Evolutionary conservation across 2,113 vertebrate genomes (phyloP).

Genomic region (Rallus limicola): DNA sequence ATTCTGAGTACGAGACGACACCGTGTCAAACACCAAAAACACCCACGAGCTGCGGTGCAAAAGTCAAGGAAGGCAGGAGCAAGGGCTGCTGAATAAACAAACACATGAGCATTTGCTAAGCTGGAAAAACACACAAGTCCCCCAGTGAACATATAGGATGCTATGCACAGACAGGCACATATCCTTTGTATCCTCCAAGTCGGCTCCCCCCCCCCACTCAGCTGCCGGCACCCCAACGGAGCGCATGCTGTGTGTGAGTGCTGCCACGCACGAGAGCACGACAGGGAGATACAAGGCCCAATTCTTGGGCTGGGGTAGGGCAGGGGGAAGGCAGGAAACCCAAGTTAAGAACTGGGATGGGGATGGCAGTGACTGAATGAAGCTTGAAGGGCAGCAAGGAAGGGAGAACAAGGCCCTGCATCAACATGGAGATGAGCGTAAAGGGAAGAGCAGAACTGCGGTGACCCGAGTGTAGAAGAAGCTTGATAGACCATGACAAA

Average conservation of each 20-base stretch:
- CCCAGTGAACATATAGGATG: neutral
- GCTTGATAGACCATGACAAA: slow-evolving; percentile 34
- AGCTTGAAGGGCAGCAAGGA: neutral
- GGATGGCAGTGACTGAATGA: neutral
- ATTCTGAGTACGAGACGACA: slow-evolving; percentile 4
- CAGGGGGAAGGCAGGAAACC: neutral
- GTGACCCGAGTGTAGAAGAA: slow-evolving; percentile 1
- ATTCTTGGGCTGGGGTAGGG: neutral
- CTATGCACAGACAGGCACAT: fast-evolving
- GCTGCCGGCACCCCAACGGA: neutral
- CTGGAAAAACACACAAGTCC: neutral
- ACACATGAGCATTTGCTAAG: neutral
- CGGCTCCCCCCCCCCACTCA: neutral
- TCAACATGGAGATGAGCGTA: fast-evolving
- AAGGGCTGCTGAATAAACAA: neutral
- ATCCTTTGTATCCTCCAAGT: fast-evolving
- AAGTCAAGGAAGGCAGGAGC: neutral
- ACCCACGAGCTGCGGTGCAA: neutral
- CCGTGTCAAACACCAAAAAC: neutral
- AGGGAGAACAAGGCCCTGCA: neutral
- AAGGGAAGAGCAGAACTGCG: neutral
- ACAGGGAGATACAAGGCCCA: neutral
- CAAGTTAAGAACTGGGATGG: neutral
- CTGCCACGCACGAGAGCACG: fast-evolving
- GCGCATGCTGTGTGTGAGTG: fast-evolving